Evolutionary conservation across 2,888 invertebrate species (phyloP).

Genomic region (Mellilla xanthometata): DNA sequence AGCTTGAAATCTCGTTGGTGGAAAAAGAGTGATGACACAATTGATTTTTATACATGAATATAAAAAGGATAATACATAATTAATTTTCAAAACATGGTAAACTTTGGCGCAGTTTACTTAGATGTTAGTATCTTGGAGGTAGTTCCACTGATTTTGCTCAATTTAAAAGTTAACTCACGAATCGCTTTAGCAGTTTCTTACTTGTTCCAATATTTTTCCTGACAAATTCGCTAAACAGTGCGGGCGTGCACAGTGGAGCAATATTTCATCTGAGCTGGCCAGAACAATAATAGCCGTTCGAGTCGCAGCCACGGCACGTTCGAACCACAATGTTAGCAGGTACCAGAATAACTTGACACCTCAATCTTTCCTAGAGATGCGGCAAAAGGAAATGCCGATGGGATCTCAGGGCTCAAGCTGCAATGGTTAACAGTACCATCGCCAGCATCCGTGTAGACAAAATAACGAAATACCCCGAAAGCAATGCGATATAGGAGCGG

Average conservation of each 20-base stretch:
- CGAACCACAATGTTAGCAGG: conserved; percentile 73
- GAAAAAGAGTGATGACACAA: too few relatives aligned
- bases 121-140: too few relatives aligned
- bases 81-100: too few relatives aligned
- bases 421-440: conserved; percentile 62
- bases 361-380: conserved; percentile 40
- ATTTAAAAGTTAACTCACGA: conserved; percentile 64
- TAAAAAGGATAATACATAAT: too few relatives aligned
- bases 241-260: conserved; percentile 76
- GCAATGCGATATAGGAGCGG: conserved; percentile 73
- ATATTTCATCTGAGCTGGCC: conserved; percentile 81
- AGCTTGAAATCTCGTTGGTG: too few relatives aligned
- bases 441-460: conserved; percentile 80
- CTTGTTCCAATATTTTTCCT: conserved; percentile 73
- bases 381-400: conserved; percentile 32
- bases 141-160: too few relatives aligned
- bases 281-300: conserved; percentile 79
- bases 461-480: conserved; percentile 80
- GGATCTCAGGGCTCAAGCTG: conserved; percentile 42
- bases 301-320: conserved; percentile 80
- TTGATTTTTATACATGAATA: too few relatives aligned
- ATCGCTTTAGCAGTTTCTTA: conserved; percentile 64
- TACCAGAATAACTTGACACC: conserved; percentile 52
- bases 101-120: too few relatives aligned
- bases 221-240: conserved; percentile 75